Conservation (phyloP, 1,140 invertebrate genomes). For the Pomacea maculata region DNA sequence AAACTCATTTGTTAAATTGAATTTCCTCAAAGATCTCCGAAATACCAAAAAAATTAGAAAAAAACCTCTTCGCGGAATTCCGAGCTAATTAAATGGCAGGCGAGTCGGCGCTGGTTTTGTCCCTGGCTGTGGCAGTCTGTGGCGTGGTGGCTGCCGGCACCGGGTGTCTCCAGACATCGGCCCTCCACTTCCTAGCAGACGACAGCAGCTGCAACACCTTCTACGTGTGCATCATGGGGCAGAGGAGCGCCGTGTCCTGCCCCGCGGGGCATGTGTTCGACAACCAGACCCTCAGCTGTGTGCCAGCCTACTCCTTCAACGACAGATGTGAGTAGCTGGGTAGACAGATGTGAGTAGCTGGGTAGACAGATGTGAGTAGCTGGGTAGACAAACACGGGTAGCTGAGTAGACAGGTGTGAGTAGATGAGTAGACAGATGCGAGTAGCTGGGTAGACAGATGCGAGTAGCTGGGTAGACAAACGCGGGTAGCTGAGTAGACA, state of each 20-base stretch:
- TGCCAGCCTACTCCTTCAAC: neutral
- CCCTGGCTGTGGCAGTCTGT: neutral
- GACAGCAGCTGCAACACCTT: neutral
- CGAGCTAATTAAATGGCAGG: neutral
- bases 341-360: neutral
- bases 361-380: no score
- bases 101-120: neutral
- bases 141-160: neutral
- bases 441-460: no score
- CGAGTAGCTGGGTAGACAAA: no score
- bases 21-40: no score
- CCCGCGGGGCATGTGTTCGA: conserved; percentile 3
- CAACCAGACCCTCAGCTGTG: neutral
- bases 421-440: no score
- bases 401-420: no score
- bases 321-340: conserved; percentile 1
- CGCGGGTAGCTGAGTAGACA: no score
- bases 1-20: no score
- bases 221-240: conserved; percentile 8
- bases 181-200: conserved; percentile 3
- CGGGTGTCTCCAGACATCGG: neutral
- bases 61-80: no score
- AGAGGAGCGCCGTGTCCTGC: neutral
- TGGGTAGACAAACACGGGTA: no score
- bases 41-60: no score